Percentiles rank a stretch among this genome's conserved stretches.
phyloP scores from a whole-genome alignment of 2,888 invertebrate species.

The Ochropleura leucogaster region DNA sequence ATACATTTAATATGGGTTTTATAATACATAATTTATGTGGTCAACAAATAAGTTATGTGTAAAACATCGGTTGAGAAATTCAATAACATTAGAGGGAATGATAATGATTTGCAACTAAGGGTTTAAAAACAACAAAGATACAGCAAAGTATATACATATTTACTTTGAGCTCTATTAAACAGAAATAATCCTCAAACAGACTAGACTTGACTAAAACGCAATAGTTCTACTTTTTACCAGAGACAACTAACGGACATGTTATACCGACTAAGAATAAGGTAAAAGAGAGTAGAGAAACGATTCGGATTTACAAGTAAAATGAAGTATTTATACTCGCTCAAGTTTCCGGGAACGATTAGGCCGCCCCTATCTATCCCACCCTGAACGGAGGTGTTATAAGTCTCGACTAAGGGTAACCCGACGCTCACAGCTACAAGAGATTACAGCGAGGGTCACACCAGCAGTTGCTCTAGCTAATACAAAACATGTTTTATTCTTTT shows the following conservation, averaged over 20 bases:
- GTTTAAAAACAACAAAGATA: too few species aligned
- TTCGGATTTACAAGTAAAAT: conserved; percentile 5
- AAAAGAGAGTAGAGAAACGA: conserved; percentile 33
- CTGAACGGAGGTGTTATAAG: conserved; percentile 38
- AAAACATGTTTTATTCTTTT: conserved; percentile 9
- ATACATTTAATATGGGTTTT: too few species aligned
- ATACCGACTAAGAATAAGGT: conserved; percentile 16
- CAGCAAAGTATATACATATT: conserved; percentile 2
- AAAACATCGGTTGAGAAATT: too few species aligned
- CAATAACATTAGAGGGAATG: too few species aligned
- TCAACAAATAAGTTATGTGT: too few species aligned
- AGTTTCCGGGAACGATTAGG: conserved; percentile 29
- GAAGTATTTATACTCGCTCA: conserved; percentile 1
- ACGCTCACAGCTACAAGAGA: conserved; percentile 5
- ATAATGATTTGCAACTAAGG: too few species aligned
- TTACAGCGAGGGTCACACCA: conserved; percentile 22
- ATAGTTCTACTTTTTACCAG: conserved; percentile 29
- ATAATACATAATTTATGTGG: too few species aligned
- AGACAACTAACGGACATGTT: conserved; percentile 5
- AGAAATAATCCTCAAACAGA: not conserved
- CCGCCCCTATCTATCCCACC: conserved; percentile 18
- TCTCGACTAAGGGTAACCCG: conserved; percentile 26
- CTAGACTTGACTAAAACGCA: conserved; percentile 13
- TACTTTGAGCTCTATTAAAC: not conserved
- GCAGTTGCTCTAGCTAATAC: not conserved